Evolutionary conservation across 2,113 vertebrate genomes (phyloP), one percentile per base, ranked within the genome.

Genomic region (Corythornis cristatus): DNA sequence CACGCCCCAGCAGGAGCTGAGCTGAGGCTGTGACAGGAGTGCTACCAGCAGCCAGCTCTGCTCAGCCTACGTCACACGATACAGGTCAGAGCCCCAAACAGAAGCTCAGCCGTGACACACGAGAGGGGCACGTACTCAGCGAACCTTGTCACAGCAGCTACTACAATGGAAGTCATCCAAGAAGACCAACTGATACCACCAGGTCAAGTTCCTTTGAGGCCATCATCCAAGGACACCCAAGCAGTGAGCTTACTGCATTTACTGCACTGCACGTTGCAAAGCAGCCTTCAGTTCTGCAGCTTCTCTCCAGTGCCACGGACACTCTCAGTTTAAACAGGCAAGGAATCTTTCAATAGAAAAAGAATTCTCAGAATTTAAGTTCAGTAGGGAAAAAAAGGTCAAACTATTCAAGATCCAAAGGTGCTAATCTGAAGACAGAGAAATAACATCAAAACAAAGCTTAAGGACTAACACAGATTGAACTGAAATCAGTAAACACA

Each of bases 151-250:
- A 14, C 46, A 83, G 87, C 91, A 83, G 13, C 95, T 80, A 95
- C 96, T 93, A 95, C 84, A 95, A 67, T 91, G 95, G 96, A 93
- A 94, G 82, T 51, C 82, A 92, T 93, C 93, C 94, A 96, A 95
- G 71, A 94, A 40, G 60, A 83, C 56, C 51, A 96, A 85, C 79
- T 76, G 96, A 93, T 92, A 91, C 67, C 91, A 79, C 43, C 93
- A 85, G 87, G 81, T 91, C 86, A 83, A 93, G 87, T 96, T 96
- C 85, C 91, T 87, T 6, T 12, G 82, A 73, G 72, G 93, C 86
- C 82, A 90, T 26, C 80, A 71, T 14, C 75, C 93, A 96, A 95
- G 93, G 93, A 76, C 93, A 92, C 42, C 3, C 57, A 35, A n/a
- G 78, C 62, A 56, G 50, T 6, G 42, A 61, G 35, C 28, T 71